Percentiles rank a stretch among this genome's conserved stretches.
These are phyloP conservation scores for Aspidapion aeneum DNA, from an alignment of 2,888 invertebrate species.

Conservation along the genomic window DNA sequence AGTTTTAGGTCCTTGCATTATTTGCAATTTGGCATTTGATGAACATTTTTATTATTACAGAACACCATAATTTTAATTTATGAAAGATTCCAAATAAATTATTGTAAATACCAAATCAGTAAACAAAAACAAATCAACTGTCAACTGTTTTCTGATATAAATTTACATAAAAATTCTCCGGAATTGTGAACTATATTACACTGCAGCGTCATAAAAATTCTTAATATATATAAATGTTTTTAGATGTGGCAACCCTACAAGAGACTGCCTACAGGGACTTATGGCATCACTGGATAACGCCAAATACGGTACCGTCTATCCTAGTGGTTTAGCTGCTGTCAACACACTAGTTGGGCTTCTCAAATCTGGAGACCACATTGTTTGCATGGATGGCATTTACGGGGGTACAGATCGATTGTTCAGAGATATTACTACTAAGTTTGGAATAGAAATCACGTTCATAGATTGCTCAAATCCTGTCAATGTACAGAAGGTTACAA, in stretches of 20 bases:
- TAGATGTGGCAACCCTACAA: conserved; percentile 72
- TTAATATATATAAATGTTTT: no score
- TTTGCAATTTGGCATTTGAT: no score
- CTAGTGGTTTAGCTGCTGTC: conserved; percentile 89
- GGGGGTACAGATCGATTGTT: conserved; percentile 84
- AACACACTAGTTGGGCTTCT: conserved; percentile 73
- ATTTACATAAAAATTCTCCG: no score
- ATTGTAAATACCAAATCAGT: no score
- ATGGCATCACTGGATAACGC: conserved; percentile 88
- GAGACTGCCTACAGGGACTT: conserved; percentile 83
- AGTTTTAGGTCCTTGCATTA: no score
- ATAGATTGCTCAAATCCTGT: conserved; percentile 70
- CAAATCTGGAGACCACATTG: conserved; percentile 81
- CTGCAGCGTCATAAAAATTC: no score
- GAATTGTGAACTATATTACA: no score
- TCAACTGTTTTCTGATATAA: no score
- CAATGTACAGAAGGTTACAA: conserved; percentile 65
- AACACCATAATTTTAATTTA: no score
- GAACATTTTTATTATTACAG: no score
- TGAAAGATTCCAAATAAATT: no score
- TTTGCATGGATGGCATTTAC: conserved; percentile 91
- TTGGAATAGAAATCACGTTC: conserved; percentile 73
- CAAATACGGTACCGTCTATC: conserved; percentile 76
- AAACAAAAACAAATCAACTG: no score
- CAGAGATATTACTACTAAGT: conserved; percentile 52